Conservation (phyloP, 35 echinoderm and acorn worm genomes). For the Holothuria glaberrima region DNA sequence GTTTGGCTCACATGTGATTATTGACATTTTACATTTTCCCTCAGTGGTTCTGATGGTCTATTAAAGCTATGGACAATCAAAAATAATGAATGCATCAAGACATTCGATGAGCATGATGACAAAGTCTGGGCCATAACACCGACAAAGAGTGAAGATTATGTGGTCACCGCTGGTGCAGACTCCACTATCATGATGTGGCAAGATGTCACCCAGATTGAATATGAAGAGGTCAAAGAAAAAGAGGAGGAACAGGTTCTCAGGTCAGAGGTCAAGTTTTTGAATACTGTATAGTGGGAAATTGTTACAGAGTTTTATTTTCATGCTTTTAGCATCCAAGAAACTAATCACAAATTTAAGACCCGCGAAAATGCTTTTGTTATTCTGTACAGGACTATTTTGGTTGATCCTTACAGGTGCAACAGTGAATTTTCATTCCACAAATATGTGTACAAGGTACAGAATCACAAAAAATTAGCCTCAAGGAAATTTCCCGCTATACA, state of each 20-base stretch:
- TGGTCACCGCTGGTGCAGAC: constrained; percentile 82
- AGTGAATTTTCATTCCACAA: too few relatives aligned
- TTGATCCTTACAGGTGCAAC: too few relatives aligned
- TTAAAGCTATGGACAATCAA: constrained; percentile 99
- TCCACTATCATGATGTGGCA: constrained; percentile 87
- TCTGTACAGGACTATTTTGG: too few relatives aligned
- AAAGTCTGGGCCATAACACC: constrained; percentile 84
- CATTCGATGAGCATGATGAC: constrained; percentile 88
- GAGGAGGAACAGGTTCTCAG: constrained; percentile 54
- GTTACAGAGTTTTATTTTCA: too few relatives aligned
- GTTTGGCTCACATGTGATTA: not conserved
- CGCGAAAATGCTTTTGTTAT: too few relatives aligned
- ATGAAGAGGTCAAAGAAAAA: constrained; percentile 81
- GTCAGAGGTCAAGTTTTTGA: constrained; percentile 33
- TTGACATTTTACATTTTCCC: constrained; percentile 21
- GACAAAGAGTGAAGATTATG: constrained; percentile 40
- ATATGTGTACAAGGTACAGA: too few relatives aligned
- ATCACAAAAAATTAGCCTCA: too few relatives aligned
- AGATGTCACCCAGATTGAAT: constrained; percentile 84
- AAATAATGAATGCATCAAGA: constrained; percentile 89
- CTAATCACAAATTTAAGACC: too few relatives aligned
- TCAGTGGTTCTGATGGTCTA: constrained; percentile 95
- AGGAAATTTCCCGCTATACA: too few relatives aligned
- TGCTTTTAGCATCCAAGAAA: too few relatives aligned
- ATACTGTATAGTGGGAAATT: too few relatives aligned